Base-by-base conservation (phyloP, 2,113 vertebrate species). In the Panthera leo region DNA sequence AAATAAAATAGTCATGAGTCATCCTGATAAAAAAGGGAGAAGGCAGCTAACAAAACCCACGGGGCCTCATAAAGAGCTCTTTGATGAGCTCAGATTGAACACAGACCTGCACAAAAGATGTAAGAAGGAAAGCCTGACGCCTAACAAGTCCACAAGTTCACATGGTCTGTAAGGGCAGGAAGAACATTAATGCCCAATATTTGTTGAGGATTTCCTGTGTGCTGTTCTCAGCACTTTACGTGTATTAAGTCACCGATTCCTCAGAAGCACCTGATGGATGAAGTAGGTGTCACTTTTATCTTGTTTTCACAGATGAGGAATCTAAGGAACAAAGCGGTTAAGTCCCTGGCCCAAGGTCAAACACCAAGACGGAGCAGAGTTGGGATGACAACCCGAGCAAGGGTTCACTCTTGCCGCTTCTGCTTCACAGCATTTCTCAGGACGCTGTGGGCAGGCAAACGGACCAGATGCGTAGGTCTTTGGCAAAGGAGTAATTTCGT, bases 1-100 rank as follows among this genome's bases (percentile, higher is more conserved):
- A 94, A 86, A 93, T 96, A 96, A 95, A 97, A 97, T 96, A 96
- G 97, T 95, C 63, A 91, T 96, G 94, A 96, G 68, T 90, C 91
- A 86, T 92, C 63, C 61, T 80, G 89, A 95, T 80, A 29, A 86
- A 73, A 94, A 97, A 79, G 58, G 73, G 82, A 94, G n/a, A 93
- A 96, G 86, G 29, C 96, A 98, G 83, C 55, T 94, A 94, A 96
- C 94, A 97, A 96, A 97, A 93, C 73, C 61, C 94, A n/a, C 2
- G 83, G 55, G 96, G 23, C 34, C 91, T 87, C 63, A 27, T 95
- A 96, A 97, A 95, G 95, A 89, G 78, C 84, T 93, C 93, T 95
- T 91, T 95, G 94, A 95, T 93, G 95, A 89, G 48, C 63, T 97
- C 45, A 93, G 58, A 97, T 95, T 86, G 89, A 95, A 97, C 91